Evolutionary conservation across 2,888 invertebrate species (phyloP), one percentile per base, ranked within the genome.

Genomic region (Leuctra nigra): DNA sequence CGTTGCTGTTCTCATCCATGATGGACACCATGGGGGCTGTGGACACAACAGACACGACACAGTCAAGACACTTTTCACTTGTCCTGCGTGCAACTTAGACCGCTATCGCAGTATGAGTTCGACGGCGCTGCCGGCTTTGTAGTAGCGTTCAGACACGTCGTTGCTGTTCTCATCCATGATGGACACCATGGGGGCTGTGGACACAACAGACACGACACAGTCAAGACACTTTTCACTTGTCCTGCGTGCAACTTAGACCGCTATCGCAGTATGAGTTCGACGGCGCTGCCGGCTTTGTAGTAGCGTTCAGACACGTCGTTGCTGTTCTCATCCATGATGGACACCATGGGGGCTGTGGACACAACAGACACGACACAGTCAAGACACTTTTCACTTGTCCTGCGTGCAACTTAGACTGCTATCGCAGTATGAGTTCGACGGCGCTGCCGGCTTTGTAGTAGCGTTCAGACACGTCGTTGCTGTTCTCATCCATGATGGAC

Each of bases 381-480:
- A n/a, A n/a, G n/a, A n/a, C n/a, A n/a, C n/a, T n/a, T n/a, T n/a
- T n/a, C n/a, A n/a, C n/a, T n/a, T n/a, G n/a, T n/a, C n/a, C n/a
- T n/a, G n/a, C n/a, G n/a, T n/a, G n/a, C n/a, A n/a, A n/a, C n/a
- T n/a, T n/a, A n/a, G n/a, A n/a, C n/a, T n/a, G n/a, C n/a, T n/a
- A n/a, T n/a, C n/a, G n/a, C n/a, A n/a, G n/a, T n/a, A n/a, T n/a
- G n/a, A 79, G 70, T 65, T 76, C 77, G 58, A 79, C 69, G 33
- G 75, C 73, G 64, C 78, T 79, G 39, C 79, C 79, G 23, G 77
- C 77, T 67, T 79, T 80, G 66, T 81, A 78, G 70, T 81, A 80
- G 58, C 80, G 71, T 67, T 81, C 76, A 48, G 76, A 73, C 63
- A 79, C 76, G 62, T 73, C 73, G 63, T 79, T 73, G 52, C 77